phyloP scores from a whole-genome alignment of 2,797 vertebrate species.

The Diglossa cyanea region DNA sequence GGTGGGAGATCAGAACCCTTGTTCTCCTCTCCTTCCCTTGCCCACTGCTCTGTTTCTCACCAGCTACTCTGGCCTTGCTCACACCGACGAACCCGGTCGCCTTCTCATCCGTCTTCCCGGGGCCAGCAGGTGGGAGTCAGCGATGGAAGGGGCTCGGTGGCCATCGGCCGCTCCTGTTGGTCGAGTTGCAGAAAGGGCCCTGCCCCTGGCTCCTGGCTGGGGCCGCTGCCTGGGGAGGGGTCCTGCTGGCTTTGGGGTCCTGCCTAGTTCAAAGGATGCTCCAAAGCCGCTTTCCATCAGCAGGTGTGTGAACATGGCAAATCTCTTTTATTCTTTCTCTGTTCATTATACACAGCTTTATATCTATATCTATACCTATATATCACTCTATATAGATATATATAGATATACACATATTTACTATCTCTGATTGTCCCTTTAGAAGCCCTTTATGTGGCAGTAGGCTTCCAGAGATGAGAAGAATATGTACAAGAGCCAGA shows the following conservation, averaged over 20 bases:
- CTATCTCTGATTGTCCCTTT: conserved; percentile 79
- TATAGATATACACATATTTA: conserved; percentile 77
- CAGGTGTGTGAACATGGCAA: conserved; percentile 81
- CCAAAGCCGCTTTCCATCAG: conserved; percentile 80
- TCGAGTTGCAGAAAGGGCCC: conserved; percentile 60
- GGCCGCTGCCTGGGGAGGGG: conserved; percentile 54
- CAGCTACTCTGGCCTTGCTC: conserved; percentile 25
- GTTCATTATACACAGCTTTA: conserved; percentile 78
- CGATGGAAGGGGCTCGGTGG: conserved; percentile 34
- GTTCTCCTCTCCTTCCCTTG: conserved; percentile 15
- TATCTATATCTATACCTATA: conserved; percentile 74
- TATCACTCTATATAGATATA: conserved; percentile 75
- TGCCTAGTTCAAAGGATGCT: conserved; percentile 75
- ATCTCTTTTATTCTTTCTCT: conserved; percentile 79
- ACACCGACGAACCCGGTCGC: neutral
- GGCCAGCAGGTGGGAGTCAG: neutral
- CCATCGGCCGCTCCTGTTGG: conserved; percentile 38
- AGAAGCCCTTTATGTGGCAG: conserved; percentile 97
- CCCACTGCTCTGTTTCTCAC: conserved; percentile 28
- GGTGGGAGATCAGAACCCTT: neutral
- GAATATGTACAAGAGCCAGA: conserved; percentile 97
- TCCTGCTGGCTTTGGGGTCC: conserved; percentile 73
- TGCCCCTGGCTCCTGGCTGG: conserved; percentile 64
- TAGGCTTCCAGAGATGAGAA: conserved; percentile 97
- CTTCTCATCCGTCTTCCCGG: conserved; percentile 32